phyloP scores from a whole-genome alignment of 64 coral and sea anemone species.

The Dendronephthya gigantea region DNA sequence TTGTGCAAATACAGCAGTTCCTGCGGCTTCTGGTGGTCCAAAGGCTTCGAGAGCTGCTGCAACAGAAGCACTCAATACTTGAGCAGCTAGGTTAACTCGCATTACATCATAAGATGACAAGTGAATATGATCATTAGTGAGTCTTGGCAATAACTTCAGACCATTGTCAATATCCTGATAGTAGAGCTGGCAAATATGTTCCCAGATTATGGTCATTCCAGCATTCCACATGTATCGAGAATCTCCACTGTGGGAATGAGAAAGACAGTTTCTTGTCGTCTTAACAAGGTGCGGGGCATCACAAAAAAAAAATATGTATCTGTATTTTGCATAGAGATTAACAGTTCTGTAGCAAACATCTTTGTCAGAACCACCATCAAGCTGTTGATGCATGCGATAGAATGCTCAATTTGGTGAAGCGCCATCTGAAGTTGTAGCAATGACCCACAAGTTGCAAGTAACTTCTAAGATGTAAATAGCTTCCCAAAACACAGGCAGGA shows the following conservation, averaged over 20 bases:
- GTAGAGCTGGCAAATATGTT: not conserved
- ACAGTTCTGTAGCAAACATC: not conserved
- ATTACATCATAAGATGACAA: not conserved
- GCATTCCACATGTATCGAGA: conserved; percentile 8
- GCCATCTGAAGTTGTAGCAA: not conserved
- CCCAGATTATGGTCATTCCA: not conserved
- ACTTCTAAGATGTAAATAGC: not conserved
- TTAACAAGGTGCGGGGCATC: conserved; percentile 2
- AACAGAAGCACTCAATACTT: not conserved
- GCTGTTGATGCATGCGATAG: not conserved
- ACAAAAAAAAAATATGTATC: conserved; percentile 1
- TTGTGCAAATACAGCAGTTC: not conserved
- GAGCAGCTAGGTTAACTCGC: not conserved
- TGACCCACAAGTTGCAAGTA: not conserved
- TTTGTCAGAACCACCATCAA: not conserved
- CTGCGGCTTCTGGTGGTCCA: not conserved
- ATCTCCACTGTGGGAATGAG: not conserved
- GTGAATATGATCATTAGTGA: conserved; percentile 6
- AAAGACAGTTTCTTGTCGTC: not conserved
- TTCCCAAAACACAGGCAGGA: not conserved
- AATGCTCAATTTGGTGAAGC: conserved; percentile 2
- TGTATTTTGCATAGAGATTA: not conserved
- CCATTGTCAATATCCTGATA: not conserved
- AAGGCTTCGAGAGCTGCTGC: not conserved
- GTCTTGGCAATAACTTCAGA: not conserved